phyloP scores from a whole-genome alignment of 2,888 invertebrate species.

The Lithophane leautieri region DNA sequence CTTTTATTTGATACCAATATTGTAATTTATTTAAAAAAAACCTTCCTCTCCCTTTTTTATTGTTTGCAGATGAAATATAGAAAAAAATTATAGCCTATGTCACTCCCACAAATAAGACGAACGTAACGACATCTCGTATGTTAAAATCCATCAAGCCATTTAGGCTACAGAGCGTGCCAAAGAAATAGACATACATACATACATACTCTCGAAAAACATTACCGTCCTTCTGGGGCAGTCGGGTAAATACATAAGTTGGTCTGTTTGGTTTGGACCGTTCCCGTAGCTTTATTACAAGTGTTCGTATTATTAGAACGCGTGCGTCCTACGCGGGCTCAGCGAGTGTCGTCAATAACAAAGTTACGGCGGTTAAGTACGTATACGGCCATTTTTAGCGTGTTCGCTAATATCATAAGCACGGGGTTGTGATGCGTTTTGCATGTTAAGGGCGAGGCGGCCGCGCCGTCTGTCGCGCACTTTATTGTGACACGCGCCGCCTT shows the following conservation, averaged over 20 bases:
- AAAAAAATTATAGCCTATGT: too few species aligned
- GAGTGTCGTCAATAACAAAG: slow-evolving; percentile 36
- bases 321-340: slow-evolving; percentile 30
- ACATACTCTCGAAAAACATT: too few species aligned
- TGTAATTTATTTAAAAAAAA: too few species aligned
- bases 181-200: too few species aligned
- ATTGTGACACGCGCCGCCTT: slow-evolving; percentile 21
- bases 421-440: slow-evolving; percentile 61
- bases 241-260: neutral
- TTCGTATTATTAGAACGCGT: slow-evolving; percentile 5
- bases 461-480: slow-evolving; percentile 46
- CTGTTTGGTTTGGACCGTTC: neutral
- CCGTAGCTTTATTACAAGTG: slow-evolving; percentile 3
- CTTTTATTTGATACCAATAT: too few species aligned
- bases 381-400: slow-evolving; percentile 45
- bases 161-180: too few species aligned
- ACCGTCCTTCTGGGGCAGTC: too few species aligned
- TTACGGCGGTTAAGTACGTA: slow-evolving; percentile 1
- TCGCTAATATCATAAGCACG: slow-evolving; percentile 52
- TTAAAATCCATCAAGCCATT: too few species aligned
- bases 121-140: too few species aligned
- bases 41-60: too few species aligned
- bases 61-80: too few species aligned
- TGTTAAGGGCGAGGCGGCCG: slow-evolving; percentile 47
- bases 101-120: too few species aligned